These are phyloP conservation scores for Thereva unica DNA, from an alignment of 2,888 invertebrate species.

Conservation along the genomic window DNA sequence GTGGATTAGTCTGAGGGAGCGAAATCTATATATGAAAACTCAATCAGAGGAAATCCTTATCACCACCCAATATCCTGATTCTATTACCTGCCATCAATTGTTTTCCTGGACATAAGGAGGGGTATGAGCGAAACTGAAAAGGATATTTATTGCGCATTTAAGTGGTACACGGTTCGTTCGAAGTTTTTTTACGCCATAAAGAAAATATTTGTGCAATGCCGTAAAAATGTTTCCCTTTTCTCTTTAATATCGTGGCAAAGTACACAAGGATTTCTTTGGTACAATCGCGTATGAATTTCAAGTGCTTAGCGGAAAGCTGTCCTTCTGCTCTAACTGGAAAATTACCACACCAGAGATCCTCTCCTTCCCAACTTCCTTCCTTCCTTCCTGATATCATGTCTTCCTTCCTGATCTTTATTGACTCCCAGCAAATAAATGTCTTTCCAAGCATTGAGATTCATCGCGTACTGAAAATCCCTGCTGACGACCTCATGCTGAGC, in stretches of 20 bases:
- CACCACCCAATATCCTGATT: constrained; percentile 13
- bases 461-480: constrained; percentile 4
- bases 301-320: background rate
- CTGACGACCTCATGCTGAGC: constrained; percentile 42
- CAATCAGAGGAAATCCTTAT: constrained; percentile 20
- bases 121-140: background rate
- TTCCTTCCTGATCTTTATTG: constrained; percentile 47
- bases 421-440: constrained; percentile 43
- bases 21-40: constrained; percentile 8
- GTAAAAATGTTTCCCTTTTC: too few species aligned
- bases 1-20: background rate
- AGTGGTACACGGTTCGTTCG: background rate
- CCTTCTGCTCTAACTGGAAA: constrained; percentile 2
- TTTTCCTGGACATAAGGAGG: constrained; percentile 20
- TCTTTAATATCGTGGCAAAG: too few species aligned
- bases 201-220: too few species aligned
- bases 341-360: background rate
- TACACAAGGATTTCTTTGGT: background rate
- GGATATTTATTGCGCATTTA: background rate
- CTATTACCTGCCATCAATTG: constrained; percentile 31
- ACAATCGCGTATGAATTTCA: background rate
- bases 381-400: constrained; percentile 42
- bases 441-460: constrained; percentile 29
- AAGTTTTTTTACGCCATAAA: too few species aligned
- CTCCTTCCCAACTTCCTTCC: constrained; percentile 26